Evolutionary conservation across 2,888 invertebrate genomes (phyloP).

Genomic region (Drosophila eohydei): DNA sequence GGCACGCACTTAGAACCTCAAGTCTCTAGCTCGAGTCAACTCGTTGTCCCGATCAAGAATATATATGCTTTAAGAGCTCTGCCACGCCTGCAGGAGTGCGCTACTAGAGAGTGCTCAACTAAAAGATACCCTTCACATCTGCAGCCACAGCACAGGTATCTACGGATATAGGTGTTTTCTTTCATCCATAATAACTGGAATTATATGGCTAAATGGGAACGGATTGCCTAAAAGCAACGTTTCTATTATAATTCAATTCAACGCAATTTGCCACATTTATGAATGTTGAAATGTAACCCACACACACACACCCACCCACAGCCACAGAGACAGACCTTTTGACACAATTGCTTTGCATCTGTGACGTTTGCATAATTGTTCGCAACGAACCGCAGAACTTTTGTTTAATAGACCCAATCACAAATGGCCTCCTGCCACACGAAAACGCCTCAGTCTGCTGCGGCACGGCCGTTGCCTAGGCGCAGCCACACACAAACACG

Average conservation of each 20-base stretch:
- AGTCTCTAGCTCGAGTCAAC: too few species aligned
- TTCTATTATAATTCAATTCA: constrained; percentile 6
- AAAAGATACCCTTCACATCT: too few species aligned
- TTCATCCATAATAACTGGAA: too few species aligned
- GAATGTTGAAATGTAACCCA: neutral
- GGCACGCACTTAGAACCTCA: too few species aligned
- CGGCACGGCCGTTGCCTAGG: constrained; percentile 1
- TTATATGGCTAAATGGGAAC: neutral
- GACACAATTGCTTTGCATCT: constrained; percentile 29
- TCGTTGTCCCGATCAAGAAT: too few species aligned
- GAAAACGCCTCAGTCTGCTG: neutral
- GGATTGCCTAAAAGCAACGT: neutral
- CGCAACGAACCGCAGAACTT: constrained; percentile 56
- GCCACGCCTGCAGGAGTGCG: too few species aligned
- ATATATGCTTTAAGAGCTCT: too few species aligned
- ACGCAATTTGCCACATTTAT: constrained; percentile 12
- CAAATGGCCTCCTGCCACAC: constrained; percentile 29
- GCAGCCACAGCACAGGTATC: too few species aligned
- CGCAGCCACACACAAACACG: constrained; percentile 4
- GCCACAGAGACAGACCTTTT: neutral
- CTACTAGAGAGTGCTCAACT: too few species aligned
- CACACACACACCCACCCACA: neutral
- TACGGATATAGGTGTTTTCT: too few species aligned
- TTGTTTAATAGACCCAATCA: constrained; percentile 74
- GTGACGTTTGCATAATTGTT: constrained; percentile 57